These are phyloP conservation scores for Saturnia japonica DNA, from an alignment of 2,888 invertebrate species.

Conservation along the genomic window DNA sequence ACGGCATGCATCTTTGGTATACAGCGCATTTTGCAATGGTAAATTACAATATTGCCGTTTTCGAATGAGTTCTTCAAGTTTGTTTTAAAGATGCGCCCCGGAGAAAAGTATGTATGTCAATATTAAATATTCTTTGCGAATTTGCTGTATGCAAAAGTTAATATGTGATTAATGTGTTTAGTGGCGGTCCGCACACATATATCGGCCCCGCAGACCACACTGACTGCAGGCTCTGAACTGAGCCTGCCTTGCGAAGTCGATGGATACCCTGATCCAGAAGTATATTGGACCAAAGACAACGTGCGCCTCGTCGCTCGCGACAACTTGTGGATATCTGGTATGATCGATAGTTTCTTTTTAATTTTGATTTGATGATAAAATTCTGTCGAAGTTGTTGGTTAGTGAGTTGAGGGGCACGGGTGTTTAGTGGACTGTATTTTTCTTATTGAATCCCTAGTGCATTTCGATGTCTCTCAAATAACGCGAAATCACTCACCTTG, in stretches of 20 bases:
- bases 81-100: background rate
- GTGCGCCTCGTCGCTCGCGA: slow-evolving; percentile 77
- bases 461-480: too few species aligned
- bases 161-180: slow-evolving; percentile 36
- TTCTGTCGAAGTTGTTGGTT: background rate
- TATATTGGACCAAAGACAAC: slow-evolving; percentile 92
- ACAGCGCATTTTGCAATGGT: background rate
- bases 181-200: slow-evolving; percentile 87
- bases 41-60: background rate
- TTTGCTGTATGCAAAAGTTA: background rate
- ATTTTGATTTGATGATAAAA: background rate
- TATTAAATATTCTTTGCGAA: background rate
- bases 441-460: too few species aligned
- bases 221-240: slow-evolving; percentile 86
- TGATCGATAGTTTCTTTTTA: background rate
- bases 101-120: background rate
- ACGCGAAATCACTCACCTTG: too few species aligned
- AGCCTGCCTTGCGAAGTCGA: slow-evolving; percentile 88
- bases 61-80: background rate
- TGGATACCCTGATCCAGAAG: slow-evolving; percentile 88
- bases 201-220: slow-evolving; percentile 74
- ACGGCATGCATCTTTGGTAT: background rate
- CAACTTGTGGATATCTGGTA: slow-evolving; percentile 86
- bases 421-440: too few species aligned
- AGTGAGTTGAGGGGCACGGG: too few species aligned